A percentile compares a stretch with the other conserved stretches of the same genome.
Evolutionary conservation across 2,797 vertebrate genomes (phyloP).

Genomic region (Poeciliopsis infans): DNA sequence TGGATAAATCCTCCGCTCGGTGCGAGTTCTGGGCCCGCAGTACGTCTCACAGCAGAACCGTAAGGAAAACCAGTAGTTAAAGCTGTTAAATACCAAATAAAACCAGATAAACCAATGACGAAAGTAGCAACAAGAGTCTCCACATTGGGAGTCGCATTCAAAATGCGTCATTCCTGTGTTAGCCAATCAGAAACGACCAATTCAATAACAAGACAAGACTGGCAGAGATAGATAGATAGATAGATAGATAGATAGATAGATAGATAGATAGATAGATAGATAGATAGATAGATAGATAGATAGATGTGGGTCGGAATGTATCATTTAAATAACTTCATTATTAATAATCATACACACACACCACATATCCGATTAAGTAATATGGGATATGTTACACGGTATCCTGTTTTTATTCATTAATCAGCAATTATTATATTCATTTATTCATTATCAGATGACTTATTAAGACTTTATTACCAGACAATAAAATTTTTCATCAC

Average conservation of each 20-base stretch:
- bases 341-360: no score
- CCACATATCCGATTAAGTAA: no score
- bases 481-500: no score
- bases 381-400: no score
- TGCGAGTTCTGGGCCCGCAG: neutral
- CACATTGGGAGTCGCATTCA: conserved; percentile 40
- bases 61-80: rapidly evolving
- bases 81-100: neutral
- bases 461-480: no score
- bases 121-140: conserved; percentile 7
- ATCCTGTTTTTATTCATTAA: no score
- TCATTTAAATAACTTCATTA: no score
- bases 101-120: neutral
- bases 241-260: conserved; percentile 1
- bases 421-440: no score
- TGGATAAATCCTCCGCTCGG: neutral
- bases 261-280: conserved; percentile 3
- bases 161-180: conserved; percentile 18
- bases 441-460: no score
- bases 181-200: conserved; percentile 37
- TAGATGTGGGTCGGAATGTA: neutral
- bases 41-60: neutral
- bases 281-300: neutral
- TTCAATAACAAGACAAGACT: neutral
- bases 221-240: neutral